A percentile compares a stretch with the other conserved stretches of the same genome.
Evolutionary conservation across 2,888 invertebrate genomes (phyloP).

Genomic region (Onchidella celtica): DNA sequence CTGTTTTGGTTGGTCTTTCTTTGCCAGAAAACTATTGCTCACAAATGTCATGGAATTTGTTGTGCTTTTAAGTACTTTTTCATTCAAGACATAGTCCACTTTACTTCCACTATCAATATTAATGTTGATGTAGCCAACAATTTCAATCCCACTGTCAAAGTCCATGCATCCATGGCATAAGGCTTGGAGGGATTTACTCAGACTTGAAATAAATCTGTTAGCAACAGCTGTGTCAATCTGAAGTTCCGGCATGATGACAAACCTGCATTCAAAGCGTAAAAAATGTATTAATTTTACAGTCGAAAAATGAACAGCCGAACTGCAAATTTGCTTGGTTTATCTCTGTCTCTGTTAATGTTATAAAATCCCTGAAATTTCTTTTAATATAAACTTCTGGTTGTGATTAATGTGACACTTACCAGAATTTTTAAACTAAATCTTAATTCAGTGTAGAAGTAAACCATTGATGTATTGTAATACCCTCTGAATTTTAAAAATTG

Average conservation of each 20-base stretch:
- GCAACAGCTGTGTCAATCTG: conserved; percentile 49
- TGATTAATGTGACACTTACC: too few species aligned
- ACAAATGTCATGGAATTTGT: conserved; percentile 53
- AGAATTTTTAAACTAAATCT: too few species aligned
- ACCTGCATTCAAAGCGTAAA: not conserved
- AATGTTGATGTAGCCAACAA: conserved; percentile 52
- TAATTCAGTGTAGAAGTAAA: too few species aligned
- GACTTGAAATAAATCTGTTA: conserved; percentile 51
- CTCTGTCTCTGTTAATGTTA: too few species aligned
- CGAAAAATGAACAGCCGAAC: too few species aligned
- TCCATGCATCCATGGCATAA: conserved; percentile 54
- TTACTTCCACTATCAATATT: conserved; percentile 49
- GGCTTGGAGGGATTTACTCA: conserved; percentile 53
- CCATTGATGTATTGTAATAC: too few species aligned
- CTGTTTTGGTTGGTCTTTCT: conserved; percentile 42
- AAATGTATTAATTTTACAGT: too few species aligned
- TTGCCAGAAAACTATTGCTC: conserved; percentile 52
- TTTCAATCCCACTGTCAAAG: conserved; percentile 52
- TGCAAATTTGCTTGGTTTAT: too few species aligned
- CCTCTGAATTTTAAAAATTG: too few species aligned
- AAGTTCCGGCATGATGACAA: conserved; percentile 34
- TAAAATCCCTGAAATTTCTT: too few species aligned
- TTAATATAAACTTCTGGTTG: too few species aligned
- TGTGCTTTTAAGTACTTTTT: conserved; percentile 50
- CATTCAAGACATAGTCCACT: conserved; percentile 54